Base-by-base conservation (phyloP, 2,797 vertebrate species). In the Acanthornis magna region DNA sequence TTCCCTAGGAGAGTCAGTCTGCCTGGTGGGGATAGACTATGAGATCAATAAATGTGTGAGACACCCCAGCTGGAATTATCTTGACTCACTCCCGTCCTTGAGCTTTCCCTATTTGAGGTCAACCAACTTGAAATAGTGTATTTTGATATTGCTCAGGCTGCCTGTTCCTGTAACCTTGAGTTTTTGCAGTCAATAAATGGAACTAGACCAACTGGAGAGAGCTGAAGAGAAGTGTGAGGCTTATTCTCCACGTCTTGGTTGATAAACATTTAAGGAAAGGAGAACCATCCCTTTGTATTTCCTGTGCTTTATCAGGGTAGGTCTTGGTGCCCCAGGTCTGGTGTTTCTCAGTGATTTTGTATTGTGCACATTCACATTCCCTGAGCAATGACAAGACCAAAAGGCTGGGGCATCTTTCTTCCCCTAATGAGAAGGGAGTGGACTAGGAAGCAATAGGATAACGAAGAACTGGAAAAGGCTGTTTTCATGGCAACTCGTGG, bases 21-120 rank as follows among this genome's bases (percentile, higher is more conserved):
- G 11, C 16, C 40, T 3, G 0, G 5, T 63, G 48, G 43, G 29
- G 29, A 5, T 4, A 26, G 62, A 55, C 66, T 45, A 0, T 13
- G 36, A n/a, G 55, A 81, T 78, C 76, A 50, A 3, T 42, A 26
- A 38, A 10, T 32, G 45, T 53, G 5, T 60, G 53, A 65, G 93
- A 79, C 42, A 51, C 58, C 61, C n/a, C 55, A 8, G 0, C 30
- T 86, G 2, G 16, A 40, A 75, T 58, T 54, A 26, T 6, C 51
- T 2, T 14, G 34, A 68, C 57, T 77, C 23, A 11, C 40, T 86
- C 38, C 73, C 78, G 77, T 47, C 89, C 66, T 91, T 66, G 53
- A 74, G 67, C 60, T 67, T 57, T 81, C 57, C 13, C 54, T 48
- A 0, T 54, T 58, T 73, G 72, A 70, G 85, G 72, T 72, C 53